Conservation (phyloP, 92 coral and sea anemone genomes). For the Zoanthus sociatus region DNA sequence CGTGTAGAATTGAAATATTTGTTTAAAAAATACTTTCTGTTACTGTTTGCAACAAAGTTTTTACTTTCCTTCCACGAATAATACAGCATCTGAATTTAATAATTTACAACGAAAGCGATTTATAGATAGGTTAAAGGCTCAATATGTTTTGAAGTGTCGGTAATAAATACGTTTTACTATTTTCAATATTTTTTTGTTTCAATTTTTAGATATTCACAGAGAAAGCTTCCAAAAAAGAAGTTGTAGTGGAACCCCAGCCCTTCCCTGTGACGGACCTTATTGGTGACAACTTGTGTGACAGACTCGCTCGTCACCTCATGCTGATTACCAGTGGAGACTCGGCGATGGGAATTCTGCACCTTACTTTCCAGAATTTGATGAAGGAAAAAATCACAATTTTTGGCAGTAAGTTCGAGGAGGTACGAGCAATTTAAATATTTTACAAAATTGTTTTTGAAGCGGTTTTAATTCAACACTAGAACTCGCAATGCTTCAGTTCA, state of each 20-base stretch:
- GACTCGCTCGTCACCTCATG: conserved; percentile 56
- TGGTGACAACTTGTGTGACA: conserved; percentile 49
- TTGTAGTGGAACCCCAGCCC: conserved; percentile 26
- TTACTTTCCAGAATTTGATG: conserved; percentile 11
- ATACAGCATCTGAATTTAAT: too few species aligned
- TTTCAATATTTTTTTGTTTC: background rate
- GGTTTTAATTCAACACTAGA: background rate
- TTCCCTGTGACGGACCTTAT: conserved; percentile 56
- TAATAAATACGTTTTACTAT: background rate
- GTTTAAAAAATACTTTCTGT: too few species aligned
- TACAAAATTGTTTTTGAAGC: background rate
- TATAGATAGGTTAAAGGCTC: too few species aligned
- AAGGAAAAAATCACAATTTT: conserved; percentile 52
- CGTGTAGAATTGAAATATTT: too few species aligned
- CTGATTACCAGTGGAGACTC: conserved; percentile 58
- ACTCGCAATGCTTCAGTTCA: background rate
- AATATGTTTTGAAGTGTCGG: too few species aligned
- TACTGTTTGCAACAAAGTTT: too few species aligned
- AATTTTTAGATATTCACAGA: conserved; percentile 19
- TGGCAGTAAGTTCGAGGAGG: conserved; percentile 61
- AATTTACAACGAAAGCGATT: too few species aligned
- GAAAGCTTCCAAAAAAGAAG: conserved; percentile 17
- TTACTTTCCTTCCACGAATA: too few species aligned
- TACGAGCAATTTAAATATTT: background rate
- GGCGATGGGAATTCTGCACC: conserved; percentile 48